Percentiles rank a stretch among this genome's conserved stretches.
Conservation (phyloP, 2,888 invertebrate species). For the Drosophila nigricruria region DNA sequence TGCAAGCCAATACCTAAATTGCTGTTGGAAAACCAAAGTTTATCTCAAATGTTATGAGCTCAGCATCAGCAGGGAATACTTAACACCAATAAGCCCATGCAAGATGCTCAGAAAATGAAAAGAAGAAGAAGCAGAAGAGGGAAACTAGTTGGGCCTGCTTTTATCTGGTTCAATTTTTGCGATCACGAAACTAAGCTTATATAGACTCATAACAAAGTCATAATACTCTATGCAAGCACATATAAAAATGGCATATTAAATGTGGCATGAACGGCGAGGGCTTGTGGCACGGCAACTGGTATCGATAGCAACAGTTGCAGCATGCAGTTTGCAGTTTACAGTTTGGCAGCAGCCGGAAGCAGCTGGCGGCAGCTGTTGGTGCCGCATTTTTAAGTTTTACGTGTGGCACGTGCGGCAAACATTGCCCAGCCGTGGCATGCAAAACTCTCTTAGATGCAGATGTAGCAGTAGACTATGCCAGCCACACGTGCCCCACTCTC, state of each 20-base stretch:
- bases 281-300: conserved; percentile 50
- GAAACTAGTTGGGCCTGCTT: not conserved
- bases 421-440: conserved; percentile 59
- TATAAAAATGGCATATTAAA: conserved; percentile 61
- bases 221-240: conserved; percentile 47
- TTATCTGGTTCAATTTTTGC: conserved; percentile 12
- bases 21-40: too few species aligned
- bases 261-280: conserved; percentile 38
- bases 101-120: not conserved
- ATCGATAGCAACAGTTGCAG: conserved; percentile 77
- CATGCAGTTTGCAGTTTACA: conserved; percentile 58
- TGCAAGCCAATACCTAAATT: too few species aligned
- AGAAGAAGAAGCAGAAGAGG: not conserved
- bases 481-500: conserved; percentile 53
- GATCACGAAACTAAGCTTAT: conserved; percentile 18
- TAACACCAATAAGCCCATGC: conserved; percentile 1
- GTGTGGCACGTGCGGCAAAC: conserved; percentile 78
- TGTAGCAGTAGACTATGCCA: conserved; percentile 31
- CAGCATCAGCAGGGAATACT: not conserved
- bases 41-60: not conserved
- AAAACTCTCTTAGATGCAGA: conserved; percentile 63
- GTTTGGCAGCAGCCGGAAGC: conserved; percentile 56
- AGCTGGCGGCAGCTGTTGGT: conserved; percentile 69
- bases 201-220: conserved; percentile 40
- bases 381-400: conserved; percentile 80